Evolutionary conservation across 1,140 invertebrate genomes (phyloP).

Genomic region (Drosophila repleta): DNA sequence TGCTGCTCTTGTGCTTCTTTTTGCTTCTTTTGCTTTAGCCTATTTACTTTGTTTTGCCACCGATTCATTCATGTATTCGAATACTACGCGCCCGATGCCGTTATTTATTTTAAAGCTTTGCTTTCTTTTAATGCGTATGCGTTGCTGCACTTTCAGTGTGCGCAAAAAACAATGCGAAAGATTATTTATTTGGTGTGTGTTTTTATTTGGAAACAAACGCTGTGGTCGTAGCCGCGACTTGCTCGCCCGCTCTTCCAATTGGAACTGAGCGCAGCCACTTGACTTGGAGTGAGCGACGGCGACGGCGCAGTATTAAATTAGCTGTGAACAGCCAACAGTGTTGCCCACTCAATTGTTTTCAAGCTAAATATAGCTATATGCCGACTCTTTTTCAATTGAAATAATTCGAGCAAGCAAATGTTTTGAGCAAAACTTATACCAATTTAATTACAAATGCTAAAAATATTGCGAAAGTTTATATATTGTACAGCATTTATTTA

Average conservation of each 20-base stretch:
- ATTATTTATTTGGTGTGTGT: slow-evolving; percentile 33
- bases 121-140: slow-evolving; percentile 35
- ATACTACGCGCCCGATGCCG: slow-evolving; percentile 23
- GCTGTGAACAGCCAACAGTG: slow-evolving; percentile 26
- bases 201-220: slow-evolving; percentile 39
- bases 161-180: slow-evolving; percentile 40
- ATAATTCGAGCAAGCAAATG: background rate
- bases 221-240: slow-evolving; percentile 46
- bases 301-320: slow-evolving; percentile 58
- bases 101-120: slow-evolving; percentile 27
- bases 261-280: slow-evolving; percentile 47
- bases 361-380: slow-evolving; percentile 1
- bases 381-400: background rate
- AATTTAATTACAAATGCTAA: background rate
- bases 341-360: slow-evolving; percentile 17
- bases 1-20: slow-evolving; percentile 16
- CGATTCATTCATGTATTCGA: slow-evolving; percentile 40
- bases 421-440: background rate
- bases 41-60: slow-evolving; percentile 36
- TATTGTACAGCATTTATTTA: background rate
- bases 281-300: slow-evolving; percentile 45
- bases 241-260: slow-evolving; percentile 65
- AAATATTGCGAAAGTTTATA: background rate
- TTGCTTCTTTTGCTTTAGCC: slow-evolving; percentile 22
- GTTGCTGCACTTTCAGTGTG: slow-evolving; percentile 14